Base-by-base conservation (phyloP, 1,140 invertebrate genomes). In the Drosophila burlai region DNA sequence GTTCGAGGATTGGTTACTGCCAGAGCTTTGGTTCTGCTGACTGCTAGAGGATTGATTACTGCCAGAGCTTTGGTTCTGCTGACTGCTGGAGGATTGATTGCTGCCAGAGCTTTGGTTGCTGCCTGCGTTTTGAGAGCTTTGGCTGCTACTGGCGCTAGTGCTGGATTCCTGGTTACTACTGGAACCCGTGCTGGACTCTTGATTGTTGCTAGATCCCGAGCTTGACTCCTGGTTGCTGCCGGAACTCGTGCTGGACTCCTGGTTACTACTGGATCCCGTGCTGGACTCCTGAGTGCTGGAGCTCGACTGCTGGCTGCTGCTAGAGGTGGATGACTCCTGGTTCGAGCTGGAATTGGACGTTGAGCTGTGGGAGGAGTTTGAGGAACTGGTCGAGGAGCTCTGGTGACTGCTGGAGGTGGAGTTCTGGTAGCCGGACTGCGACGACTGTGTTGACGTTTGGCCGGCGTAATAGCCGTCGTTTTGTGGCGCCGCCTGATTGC, bases 341-440 rank as follows among this genome's bases (percentile, higher is more conserved):
- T 38, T 75, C 13, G 72, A 83, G 40, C 10, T 63, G 1, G 86
- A 81, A 34, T 60, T 83, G 15, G 83, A 75, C 16, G 67, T 54
- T 3, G 82, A 76, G 9, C 46, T 49, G 24, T 66, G 46, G 2
- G 83, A 74, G 65, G 60, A 76, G 9, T 46, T 69, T 55, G 78
- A 84, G 0, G 81, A 83, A 31, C 62, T 75, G n/a, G 81, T 89
- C 7, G 87, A 80, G 57, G 69, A 86, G 38, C 69, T 91, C 45
- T 86, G 79, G 31, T 82, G 84, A 55, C 72, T 82, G 52, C 59
- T 91, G 24, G 75, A 73, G n/a, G 81, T 91, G 93, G 95, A 79
- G 91, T 93, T 85, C 90, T 93, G 72, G 64, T 64, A 57, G 40
- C 80, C 90, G 83, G 86, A 50, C 87, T 92, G 68, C 61, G 91